Evolutionary conservation across 2,113 vertebrate genomes (phyloP), one percentile per base, ranked within the genome.

Genomic region (Leucopternis melanops): DNA sequence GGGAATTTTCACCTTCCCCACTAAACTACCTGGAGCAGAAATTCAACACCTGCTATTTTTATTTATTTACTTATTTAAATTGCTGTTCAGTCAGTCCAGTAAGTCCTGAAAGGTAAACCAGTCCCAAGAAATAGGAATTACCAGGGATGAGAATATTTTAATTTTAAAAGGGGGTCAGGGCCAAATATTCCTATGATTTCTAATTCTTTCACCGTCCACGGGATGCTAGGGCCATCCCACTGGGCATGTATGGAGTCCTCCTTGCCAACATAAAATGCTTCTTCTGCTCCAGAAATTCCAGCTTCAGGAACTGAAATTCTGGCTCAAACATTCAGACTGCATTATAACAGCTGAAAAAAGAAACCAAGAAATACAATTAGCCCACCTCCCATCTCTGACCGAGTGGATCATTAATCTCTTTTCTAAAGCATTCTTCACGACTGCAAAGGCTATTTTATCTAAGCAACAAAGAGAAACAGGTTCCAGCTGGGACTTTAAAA

Each of bases 191-290:
- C 31, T 61, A 14, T 8, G 29, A 59, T 90, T 89, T 84, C n/a
- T 44, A 52, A 57, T 57, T 31, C 25, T 74, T 88, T 77, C 20
- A 62, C 34, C 10, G 70, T 66, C 42, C 25, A 47, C 0, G 4
- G 27, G 59, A 36, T 1, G 10, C 34, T 44, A 54, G 10, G 10
- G 31, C 25, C 25, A 83, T 16, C n/a, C 19, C 0, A 0, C 62
- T 65, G 49, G 58, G 25, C 0, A 0, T 21, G 23, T 23, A 77
- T 5, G 2, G 55, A 80, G 88, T 71, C 25, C 23, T 93, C 29
- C 42, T 67, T 40, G 21, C 23, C 69, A 86, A 81, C 11, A 26
- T 2, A 31, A 94, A 69, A 61, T 18, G 9, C 8, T 88, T 6
- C 16, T 69, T 73, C 75, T 94, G 55, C 44, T 88, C 25, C 12